phyloP scores from a whole-genome alignment of 1,140 invertebrate species.

The Polypedilum vanderplanki region DNA sequence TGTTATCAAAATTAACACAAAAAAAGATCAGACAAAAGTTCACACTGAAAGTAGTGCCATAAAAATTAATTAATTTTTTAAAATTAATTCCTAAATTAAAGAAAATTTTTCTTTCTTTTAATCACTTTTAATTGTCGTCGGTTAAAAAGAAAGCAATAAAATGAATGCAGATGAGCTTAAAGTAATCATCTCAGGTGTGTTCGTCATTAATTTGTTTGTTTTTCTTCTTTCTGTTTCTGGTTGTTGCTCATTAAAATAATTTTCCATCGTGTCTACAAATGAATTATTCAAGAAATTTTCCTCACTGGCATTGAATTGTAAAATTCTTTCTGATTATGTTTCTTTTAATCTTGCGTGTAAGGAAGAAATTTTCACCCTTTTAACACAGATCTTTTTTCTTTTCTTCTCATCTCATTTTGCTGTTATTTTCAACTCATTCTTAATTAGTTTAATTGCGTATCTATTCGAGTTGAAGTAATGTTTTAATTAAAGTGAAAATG shows the following conservation, averaged over 20 bases:
- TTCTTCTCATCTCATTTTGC: background rate
- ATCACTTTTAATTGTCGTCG: no score
- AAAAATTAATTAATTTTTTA: constrained; percentile 27
- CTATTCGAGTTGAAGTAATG: background rate
- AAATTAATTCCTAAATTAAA: no score
- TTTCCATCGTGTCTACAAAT: background rate
- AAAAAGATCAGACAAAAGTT: background rate
- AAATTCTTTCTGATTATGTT: no score
- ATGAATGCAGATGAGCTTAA: no score
- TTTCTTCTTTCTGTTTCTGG: background rate
- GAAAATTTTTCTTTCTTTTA: no score
- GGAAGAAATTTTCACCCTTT: background rate
- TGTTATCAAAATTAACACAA: background rate
- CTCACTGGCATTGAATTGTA: background rate
- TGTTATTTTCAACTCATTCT: background rate
- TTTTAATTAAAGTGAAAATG: constrained; percentile 9
- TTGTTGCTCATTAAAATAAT: constrained; percentile 1
- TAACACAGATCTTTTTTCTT: no score
- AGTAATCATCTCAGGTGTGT: no score
- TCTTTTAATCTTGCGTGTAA: background rate
- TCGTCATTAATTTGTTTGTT: no score
- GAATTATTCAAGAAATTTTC: background rate
- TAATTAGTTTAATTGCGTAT: constrained; percentile 14
- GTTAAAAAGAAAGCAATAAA: no score
- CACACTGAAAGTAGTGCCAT: background rate